Evolutionary conservation across 2,888 invertebrate species (phyloP).

Genomic region (Andrena bicolor): DNA sequence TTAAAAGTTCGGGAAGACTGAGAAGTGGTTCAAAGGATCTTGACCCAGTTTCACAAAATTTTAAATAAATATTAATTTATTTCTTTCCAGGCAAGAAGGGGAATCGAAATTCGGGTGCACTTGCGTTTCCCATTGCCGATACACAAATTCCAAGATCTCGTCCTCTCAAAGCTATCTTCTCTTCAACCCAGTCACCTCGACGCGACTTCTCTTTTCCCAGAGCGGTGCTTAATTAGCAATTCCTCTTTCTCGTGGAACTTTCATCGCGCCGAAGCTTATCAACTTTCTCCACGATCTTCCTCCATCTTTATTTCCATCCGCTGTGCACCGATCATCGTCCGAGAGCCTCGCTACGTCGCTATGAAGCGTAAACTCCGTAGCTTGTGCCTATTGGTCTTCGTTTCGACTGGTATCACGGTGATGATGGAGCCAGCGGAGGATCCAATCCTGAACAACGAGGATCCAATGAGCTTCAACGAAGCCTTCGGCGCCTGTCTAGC

Average conservation of each 20-base stretch:
- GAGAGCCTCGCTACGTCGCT: background rate
- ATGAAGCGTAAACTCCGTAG: slow-evolving; percentile 75
- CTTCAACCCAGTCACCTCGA: background rate
- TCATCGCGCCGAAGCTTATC: slow-evolving; percentile 25
- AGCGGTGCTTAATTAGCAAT: slow-evolving; percentile 8
- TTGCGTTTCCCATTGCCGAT: background rate
- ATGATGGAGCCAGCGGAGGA: slow-evolving; percentile 78
- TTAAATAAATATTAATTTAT: too few species aligned
- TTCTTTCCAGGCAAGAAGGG: too few species aligned
- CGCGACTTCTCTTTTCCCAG: slow-evolving; percentile 5
- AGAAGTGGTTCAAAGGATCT: background rate
- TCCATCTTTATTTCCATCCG: background rate
- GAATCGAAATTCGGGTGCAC: background rate
- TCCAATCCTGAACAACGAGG: slow-evolving; percentile 64
- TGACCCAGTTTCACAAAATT: too few species aligned
- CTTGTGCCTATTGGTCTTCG: slow-evolving; percentile 70
- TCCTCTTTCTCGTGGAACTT: slow-evolving; percentile 29
- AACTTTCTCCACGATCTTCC: slow-evolving; percentile 40
- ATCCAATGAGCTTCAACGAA: slow-evolving; percentile 73
- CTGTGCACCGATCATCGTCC: background rate
- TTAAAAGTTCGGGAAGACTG: background rate
- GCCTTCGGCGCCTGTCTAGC: slow-evolving; percentile 78
- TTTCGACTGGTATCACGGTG: slow-evolving; percentile 77
- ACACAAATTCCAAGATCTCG: background rate
- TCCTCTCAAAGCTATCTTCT: background rate